phyloP scores from a whole-genome alignment of 92 coral and sea anemone genomes.

The Porites rus region DNA sequence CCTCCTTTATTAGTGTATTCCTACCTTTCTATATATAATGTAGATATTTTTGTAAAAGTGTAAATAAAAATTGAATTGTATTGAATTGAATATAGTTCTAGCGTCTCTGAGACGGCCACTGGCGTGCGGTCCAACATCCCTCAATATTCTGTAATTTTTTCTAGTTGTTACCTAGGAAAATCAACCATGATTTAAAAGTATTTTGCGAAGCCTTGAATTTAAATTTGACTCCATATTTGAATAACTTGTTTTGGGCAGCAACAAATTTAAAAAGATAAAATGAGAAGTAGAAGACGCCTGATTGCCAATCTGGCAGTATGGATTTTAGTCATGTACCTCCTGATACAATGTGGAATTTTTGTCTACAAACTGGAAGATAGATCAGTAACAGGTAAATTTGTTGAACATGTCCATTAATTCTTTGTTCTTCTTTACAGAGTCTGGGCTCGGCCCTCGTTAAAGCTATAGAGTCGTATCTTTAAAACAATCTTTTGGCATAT shows the following conservation, averaged over 20 bases:
- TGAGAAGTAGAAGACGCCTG: not conserved
- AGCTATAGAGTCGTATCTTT: too few relatives aligned
- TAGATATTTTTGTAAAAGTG: too few relatives aligned
- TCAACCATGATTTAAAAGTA: not conserved
- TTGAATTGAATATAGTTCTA: too few relatives aligned
- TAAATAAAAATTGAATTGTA: too few relatives aligned
- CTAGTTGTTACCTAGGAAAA: not conserved
- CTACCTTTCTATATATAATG: too few relatives aligned
- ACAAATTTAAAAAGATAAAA: too few relatives aligned
- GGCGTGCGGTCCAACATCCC: not conserved
- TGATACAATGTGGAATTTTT: conserved; percentile 14
- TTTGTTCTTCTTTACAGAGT: too few relatives aligned
- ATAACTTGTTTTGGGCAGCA: not conserved
- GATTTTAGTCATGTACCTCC: conserved; percentile 8
- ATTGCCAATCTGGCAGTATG: conserved; percentile 12
- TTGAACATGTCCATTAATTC: too few relatives aligned
- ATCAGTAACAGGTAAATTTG: conserved; percentile 2
- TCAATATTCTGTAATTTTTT: not conserved
- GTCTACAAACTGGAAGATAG: conserved; percentile 4
- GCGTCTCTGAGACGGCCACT: not conserved
- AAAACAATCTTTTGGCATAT: too few relatives aligned
- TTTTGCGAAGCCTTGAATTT: not conserved
- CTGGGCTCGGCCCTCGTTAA: too few relatives aligned
- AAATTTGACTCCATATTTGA: not conserved
- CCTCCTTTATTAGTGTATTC: too few relatives aligned